Evolutionary conservation across 1,140 invertebrate species (phyloP).

Genomic region (Heliconius eleuchia): DNA sequence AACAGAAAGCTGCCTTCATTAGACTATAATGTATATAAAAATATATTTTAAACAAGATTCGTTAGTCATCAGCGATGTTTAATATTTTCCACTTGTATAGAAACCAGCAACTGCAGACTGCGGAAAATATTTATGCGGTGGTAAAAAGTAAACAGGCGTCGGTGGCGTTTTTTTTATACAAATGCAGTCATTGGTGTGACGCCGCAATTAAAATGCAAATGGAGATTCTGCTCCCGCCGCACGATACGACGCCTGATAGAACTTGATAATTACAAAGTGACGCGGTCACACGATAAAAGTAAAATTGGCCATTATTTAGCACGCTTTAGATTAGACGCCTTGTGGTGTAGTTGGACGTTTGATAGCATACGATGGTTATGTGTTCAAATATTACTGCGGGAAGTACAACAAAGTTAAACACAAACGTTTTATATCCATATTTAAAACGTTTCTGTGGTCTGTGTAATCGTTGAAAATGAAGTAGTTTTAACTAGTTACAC

Average conservation of each 20-base stretch:
- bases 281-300: not conserved
- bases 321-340: not conserved
- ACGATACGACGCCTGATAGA: conserved; percentile 20
- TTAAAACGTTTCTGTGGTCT: too few relatives aligned
- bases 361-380: not conserved
- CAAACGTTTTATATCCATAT: too few relatives aligned
- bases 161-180: conserved; percentile 18
- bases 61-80: conserved; percentile 14
- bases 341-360: not conserved
- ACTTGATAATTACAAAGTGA: conserved; percentile 19
- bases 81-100: not conserved
- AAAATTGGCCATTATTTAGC: not conserved
- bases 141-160: conserved; percentile 19
- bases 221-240: conserved; percentile 15
- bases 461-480: too few relatives aligned
- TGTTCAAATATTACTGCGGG: not conserved
- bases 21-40: not conserved
- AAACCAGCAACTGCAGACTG: not conserved
- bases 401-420: too few relatives aligned
- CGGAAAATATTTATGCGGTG: conserved; percentile 26
- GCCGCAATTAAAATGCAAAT: conserved; percentile 37
- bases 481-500: too few relatives aligned
- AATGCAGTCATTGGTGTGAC: conserved; percentile 27
- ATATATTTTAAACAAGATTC: not conserved
- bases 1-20: not conserved